These are phyloP conservation scores for Andrena cerasifolii DNA, from an alignment of 1,140 invertebrate genomes.

Conservation along the genomic window DNA sequence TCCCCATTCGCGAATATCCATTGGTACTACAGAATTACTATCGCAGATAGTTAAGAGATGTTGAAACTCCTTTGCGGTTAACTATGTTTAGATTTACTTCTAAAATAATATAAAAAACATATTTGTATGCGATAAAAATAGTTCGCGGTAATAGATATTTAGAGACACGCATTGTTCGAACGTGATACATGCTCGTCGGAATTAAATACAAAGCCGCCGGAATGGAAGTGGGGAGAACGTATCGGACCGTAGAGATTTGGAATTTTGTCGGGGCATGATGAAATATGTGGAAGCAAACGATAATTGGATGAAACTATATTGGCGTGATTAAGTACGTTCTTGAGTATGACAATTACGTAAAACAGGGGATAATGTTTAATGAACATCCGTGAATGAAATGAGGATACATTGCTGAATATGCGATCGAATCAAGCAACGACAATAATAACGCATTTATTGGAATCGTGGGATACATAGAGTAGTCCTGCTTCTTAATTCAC, in stretches of 20 bases:
- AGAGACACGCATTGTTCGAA: neutral
- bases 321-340: slow-evolving; percentile 25
- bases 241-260: neutral
- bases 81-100: too few relatives aligned
- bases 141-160: slow-evolving; percentile 8
- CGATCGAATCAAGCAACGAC: slow-evolving; percentile 33
- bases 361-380: slow-evolving; percentile 17
- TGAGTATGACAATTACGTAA: slow-evolving; percentile 11
- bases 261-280: neutral
- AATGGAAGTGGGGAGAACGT: slow-evolving; percentile 26
- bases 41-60: too few relatives aligned
- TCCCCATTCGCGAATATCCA: neutral
- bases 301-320: slow-evolving; percentile 36
- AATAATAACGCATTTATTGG: slow-evolving; percentile 29
- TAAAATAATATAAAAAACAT: slow-evolving; percentile 4
- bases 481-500: slow-evolving; percentile 7
- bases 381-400: neutral
- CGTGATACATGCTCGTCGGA: slow-evolving; percentile 4
- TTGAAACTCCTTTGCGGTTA: too few relatives aligned
- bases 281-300: neutral
- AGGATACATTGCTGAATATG: slow-evolving; percentile 15
- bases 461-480: neutral
- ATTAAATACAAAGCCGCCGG: neutral
- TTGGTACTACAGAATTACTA: neutral
- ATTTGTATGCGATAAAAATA: slow-evolving; percentile 28